Evolutionary conservation across 2,888 invertebrate genomes (phyloP).

Genomic region (Apeira syringaria): DNA sequence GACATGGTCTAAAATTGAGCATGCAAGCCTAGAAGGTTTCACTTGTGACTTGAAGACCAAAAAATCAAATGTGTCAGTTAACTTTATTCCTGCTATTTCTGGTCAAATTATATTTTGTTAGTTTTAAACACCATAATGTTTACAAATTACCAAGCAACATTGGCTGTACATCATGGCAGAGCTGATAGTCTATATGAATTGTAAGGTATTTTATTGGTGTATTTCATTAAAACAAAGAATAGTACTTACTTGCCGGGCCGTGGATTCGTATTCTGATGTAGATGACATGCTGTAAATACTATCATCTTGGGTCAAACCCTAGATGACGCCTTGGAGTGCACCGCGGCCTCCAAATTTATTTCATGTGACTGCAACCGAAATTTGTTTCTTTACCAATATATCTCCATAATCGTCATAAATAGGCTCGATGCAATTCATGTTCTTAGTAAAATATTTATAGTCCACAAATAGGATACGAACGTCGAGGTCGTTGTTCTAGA

Average conservation of each 20-base stretch:
- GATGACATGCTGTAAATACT: conserved; percentile 81
- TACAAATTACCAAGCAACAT: conserved; percentile 17
- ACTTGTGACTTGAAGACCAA: too few species aligned
- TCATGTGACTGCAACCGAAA: conserved; percentile 80
- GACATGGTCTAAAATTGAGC: too few species aligned
- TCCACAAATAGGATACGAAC: conserved; percentile 73
- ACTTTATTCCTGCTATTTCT: too few species aligned
- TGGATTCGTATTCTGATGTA: conserved; percentile 78
- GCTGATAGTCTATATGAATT: conserved; percentile 1
- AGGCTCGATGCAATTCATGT: conserved; percentile 59
- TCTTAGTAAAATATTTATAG: conserved; percentile 76
- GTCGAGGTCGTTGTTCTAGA: conserved; percentile 79
- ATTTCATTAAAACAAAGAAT: conserved; percentile 9
- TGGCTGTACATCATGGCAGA: conserved; percentile 23
- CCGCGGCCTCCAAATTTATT: conserved; percentile 73
- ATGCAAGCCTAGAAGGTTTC: too few species aligned
- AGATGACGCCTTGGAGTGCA: conserved; percentile 77
- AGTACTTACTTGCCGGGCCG: conserved; percentile 80
- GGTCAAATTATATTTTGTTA: conserved; percentile 3
- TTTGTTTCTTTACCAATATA: conserved; percentile 68
- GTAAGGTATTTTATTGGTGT: conserved; percentile 4
- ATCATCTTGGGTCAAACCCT: conserved; percentile 82
- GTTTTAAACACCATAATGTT: conserved; percentile 21
- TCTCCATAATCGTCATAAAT: conserved; percentile 58
- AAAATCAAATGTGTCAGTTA: too few species aligned